These are phyloP conservation scores for Lycodopsis pacificus DNA, from an alignment of 2,797 vertebrate genomes.

Conservation along the genomic window DNA sequence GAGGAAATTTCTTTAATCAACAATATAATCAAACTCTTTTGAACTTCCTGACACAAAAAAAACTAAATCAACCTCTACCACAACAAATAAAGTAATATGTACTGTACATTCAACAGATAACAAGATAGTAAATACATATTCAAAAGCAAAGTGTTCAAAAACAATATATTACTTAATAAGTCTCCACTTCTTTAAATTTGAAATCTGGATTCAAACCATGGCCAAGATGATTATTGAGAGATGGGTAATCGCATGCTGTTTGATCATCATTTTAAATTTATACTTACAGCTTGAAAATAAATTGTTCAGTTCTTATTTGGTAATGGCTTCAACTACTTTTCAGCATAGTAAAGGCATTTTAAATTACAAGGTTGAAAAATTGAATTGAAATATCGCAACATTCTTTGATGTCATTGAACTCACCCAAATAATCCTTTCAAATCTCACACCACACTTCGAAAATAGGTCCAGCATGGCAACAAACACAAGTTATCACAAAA, in stretches of 20 bases:
- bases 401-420: neutral
- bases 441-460: neutral
- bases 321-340: neutral
- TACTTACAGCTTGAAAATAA: neutral
- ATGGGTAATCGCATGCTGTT: too few species aligned
- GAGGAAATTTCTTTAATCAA: neutral
- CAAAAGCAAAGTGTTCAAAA: neutral
- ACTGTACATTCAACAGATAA: neutral
- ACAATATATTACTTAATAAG: neutral
- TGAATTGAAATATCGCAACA: neutral
- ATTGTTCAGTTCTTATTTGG: neutral
- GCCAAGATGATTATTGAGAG: neutral
- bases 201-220: neutral
- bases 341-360: neutral
- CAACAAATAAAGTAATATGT: neutral
- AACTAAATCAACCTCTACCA: neutral
- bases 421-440: neutral
- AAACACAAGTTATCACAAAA: too few species aligned
- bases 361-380: neutral
- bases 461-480: neutral
- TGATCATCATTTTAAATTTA: neutral
- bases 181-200: neutral
- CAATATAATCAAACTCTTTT: neutral
- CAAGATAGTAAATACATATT: neutral
- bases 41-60: too few species aligned